phyloP scores from a whole-genome alignment of 2,113 vertebrate species.

The Mirounga angustirostris region DNA sequence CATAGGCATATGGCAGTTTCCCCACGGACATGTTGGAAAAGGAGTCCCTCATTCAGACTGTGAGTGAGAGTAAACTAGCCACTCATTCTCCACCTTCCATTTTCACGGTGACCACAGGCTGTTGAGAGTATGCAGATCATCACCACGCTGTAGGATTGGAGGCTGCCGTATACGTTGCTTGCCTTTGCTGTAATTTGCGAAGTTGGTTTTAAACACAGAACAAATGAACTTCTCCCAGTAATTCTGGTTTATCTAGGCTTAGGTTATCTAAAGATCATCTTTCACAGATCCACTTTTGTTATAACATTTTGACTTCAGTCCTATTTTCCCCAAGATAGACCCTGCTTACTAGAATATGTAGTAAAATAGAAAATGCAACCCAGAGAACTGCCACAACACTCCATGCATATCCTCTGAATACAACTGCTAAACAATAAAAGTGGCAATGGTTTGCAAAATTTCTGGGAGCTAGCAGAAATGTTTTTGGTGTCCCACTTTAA shows the following conservation, averaged over 20 bases:
- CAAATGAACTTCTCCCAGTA: not conserved
- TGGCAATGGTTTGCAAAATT: not conserved
- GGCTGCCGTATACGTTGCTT: not conserved
- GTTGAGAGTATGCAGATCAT: not conserved
- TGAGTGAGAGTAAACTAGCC: not conserved
- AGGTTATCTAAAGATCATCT: not conserved
- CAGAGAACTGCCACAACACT: not conserved
- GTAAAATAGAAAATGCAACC: constrained; percentile 9
- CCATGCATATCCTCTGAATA: not conserved
- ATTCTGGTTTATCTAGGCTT: not conserved
- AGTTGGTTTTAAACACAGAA: not conserved
- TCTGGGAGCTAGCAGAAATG: not conserved
- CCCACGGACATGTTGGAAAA: not conserved
- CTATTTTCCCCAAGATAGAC: not conserved
- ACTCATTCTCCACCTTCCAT: not conserved
- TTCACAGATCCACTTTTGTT: not conserved
- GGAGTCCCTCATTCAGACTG: not conserved
- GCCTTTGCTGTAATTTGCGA: not conserved
- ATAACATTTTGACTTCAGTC: not conserved
- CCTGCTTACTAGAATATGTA: not conserved
- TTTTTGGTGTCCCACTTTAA: not conserved
- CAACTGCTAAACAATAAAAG: not conserved
- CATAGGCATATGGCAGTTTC: not conserved
- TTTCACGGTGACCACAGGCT: not conserved
- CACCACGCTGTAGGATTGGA: not conserved